A percentile compares a stretch with the other conserved stretches of the same genome.
Evolutionary conservation across 2,797 vertebrate species (phyloP).

Genomic region (Sebastes elongatus): DNA sequence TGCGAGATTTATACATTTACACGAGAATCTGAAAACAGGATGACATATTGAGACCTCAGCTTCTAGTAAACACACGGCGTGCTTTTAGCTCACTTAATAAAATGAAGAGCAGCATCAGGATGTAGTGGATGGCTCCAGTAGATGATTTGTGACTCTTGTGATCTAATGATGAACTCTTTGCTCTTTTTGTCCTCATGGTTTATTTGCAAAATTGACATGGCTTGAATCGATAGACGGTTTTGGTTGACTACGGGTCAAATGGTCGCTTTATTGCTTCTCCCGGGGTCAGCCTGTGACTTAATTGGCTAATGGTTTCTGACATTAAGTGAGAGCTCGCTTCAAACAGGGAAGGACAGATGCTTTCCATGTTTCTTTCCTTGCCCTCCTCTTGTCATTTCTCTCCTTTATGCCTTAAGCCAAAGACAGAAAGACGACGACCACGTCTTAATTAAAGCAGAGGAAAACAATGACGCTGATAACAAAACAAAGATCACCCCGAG

Average conservation of each 20-base stretch:
- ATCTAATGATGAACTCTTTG: background rate
- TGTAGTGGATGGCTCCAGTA: background rate
- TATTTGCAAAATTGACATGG: conserved; percentile 14
- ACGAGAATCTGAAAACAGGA: conserved; percentile 37
- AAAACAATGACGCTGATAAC: background rate
- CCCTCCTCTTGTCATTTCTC: background rate
- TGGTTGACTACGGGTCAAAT: conserved; percentile 22
- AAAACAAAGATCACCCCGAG: background rate
- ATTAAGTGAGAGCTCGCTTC: conserved; percentile 3
- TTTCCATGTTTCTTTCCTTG: background rate
- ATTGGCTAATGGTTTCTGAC: conserved; percentile 46
- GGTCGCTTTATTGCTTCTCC: conserved; percentile 7
- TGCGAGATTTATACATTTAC: conserved; percentile 42
- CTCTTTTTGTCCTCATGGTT: conserved; percentile 1
- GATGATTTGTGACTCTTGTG: background rate
- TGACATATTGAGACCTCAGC: conserved; percentile 36
- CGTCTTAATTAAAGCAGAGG: conserved; percentile 22
- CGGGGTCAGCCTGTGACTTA: conserved; percentile 15
- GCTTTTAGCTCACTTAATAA: conserved; percentile 37
- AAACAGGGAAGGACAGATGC: background rate
- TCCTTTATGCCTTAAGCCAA: background rate
- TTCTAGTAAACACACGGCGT: conserved; percentile 1
- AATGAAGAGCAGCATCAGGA: conserved; percentile 29
- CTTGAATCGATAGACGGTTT: conserved; percentile 17
- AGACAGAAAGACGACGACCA: conserved; percentile 2